These are phyloP conservation scores for Acrocyrtus sp. DNA, from an alignment of 2,888 invertebrate species.

Conservation along the genomic window DNA sequence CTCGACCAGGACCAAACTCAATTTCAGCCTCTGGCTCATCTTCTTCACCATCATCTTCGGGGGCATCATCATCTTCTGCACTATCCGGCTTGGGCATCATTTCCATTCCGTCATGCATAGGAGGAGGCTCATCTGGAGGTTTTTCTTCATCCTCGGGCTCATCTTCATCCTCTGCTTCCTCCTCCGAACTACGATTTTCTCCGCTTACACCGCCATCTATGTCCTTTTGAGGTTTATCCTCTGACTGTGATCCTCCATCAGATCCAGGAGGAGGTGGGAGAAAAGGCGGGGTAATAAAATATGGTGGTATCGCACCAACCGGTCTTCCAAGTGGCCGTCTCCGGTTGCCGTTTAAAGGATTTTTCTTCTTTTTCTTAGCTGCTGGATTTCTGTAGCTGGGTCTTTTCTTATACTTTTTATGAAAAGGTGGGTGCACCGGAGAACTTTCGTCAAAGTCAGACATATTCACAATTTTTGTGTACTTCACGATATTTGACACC, in stretches of 20 bases:
- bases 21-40: slow-evolving; percentile 3
- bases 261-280: not conserved
- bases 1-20: slow-evolving; percentile 4
- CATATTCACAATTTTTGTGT: slow-evolving; percentile 41
- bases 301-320: not conserved
- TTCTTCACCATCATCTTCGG: slow-evolving; percentile 2
- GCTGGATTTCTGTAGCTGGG: slow-evolving; percentile 22
- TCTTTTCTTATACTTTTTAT: slow-evolving; percentile 25
- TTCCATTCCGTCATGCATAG: slow-evolving; percentile 5
- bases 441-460: slow-evolving; percentile 42
- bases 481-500: slow-evolving; percentile 17
- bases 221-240: not conserved
- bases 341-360: not conserved
- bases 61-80: slow-evolving; percentile 24
- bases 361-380: slow-evolving; percentile 16
- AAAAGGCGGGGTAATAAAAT: not conserved
- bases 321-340: slow-evolving; percentile 7
- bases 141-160: slow-evolving; percentile 1
- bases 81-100: not conserved
- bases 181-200: slow-evolving; percentile 18
- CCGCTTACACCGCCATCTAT: not conserved
- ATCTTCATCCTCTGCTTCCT: slow-evolving; percentile 24
- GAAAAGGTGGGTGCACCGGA: slow-evolving; percentile 29
- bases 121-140: slow-evolving; percentile 11
- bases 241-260: too few species aligned